phyloP scores from a whole-genome alignment of 2,888 invertebrate species.

The Tipula lateralis region DNA sequence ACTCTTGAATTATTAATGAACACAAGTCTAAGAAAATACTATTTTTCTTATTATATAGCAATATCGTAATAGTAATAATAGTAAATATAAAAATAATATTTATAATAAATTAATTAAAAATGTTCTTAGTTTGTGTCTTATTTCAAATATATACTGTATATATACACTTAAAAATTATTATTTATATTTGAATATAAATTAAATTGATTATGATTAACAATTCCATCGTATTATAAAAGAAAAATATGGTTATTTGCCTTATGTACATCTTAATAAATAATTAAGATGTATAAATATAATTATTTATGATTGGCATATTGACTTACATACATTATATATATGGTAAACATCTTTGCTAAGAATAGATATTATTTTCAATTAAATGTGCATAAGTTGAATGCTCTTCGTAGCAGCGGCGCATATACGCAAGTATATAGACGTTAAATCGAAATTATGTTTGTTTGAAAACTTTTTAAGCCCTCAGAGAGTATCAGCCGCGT shows the following conservation, averaged over 20 bases:
- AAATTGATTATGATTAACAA: background rate
- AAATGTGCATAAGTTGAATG: background rate
- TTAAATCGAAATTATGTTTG: background rate
- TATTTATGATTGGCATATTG: constrained; percentile 5
- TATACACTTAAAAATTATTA: background rate
- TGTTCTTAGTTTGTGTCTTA: background rate
- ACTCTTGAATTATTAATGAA: background rate
- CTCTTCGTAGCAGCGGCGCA: background rate
- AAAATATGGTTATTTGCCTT: background rate
- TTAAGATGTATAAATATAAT: background rate
- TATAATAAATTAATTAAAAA: constrained; percentile 11
- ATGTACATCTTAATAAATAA: background rate
- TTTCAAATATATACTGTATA: background rate
- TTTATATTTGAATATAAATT: background rate
- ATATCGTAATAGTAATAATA: background rate
- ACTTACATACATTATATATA: background rate
- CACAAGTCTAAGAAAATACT: background rate
- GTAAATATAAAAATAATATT: background rate
- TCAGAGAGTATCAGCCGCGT: background rate
- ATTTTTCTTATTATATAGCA: background rate
- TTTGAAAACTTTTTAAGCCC: background rate
- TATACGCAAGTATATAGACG: background rate
- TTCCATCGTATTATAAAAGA: background rate
- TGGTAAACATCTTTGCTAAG: background rate
- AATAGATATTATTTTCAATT: background rate